Evolutionary conservation across 2,888 invertebrate genomes (phyloP).

Genomic region (Lithophane semibrunnea): DNA sequence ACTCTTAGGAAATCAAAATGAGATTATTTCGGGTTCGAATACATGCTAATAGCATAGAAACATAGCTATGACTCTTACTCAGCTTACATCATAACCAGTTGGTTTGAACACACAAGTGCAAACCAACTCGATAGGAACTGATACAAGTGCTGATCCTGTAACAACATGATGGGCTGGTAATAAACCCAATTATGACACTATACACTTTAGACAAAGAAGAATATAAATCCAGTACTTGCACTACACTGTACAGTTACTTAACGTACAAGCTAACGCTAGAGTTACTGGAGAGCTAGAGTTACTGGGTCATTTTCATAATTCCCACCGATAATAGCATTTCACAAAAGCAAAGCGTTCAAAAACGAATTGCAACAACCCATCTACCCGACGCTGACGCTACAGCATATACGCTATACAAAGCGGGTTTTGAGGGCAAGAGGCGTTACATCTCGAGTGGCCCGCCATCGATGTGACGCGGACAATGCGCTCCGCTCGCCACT

Average conservation of each 20-base stretch:
- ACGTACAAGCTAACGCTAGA: background rate
- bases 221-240: background rate
- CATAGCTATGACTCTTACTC: background rate
- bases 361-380: conserved; percentile 18
- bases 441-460: conserved; percentile 67
- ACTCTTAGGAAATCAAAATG: no score
- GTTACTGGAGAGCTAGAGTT: no score
- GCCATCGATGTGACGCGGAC: conserved; percentile 68
- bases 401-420: conserved; percentile 56
- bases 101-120: background rate
- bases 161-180: background rate
- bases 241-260: background rate
- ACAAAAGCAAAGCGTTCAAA: conserved; percentile 12
- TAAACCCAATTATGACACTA: background rate
- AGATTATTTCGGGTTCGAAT: no score
- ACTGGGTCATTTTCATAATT: background rate
- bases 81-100: background rate
- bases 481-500: conserved; percentile 62
- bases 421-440: conserved; percentile 74
- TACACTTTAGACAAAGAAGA: background rate
- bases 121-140: background rate
- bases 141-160: background rate
- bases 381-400: background rate
- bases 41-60: no score
- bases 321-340: conserved; percentile 13